A percentile compares a stretch with the other conserved stretches of the same genome.
Conservation (phyloP, 2,888 invertebrate genomes). For the Pammene fasciana region DNA sequence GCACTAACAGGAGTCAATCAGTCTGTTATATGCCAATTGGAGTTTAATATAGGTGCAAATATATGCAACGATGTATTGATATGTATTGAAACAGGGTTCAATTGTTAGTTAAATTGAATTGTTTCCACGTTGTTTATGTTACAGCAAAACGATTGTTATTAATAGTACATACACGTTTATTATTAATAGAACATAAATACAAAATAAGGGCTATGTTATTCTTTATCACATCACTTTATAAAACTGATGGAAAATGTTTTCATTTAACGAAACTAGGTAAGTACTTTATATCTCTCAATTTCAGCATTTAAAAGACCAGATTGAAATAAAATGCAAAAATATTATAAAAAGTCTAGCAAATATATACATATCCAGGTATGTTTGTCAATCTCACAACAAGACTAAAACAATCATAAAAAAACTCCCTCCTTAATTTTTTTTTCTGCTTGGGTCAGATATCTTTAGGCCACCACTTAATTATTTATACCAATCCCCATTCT, state of each 20-base stretch:
- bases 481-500: no score
- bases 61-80: conserved; percentile 8
- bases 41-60: conserved; percentile 11
- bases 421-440: no score
- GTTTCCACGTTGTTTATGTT: conserved; percentile 1
- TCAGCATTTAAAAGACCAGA: no score
- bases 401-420: no score
- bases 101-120: conserved; percentile 6
- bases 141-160: conserved; percentile 1
- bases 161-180: not conserved
- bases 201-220: not conserved
- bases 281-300: no score
- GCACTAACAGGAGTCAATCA: conserved; percentile 17
- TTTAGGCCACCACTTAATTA: no score
- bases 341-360: no score
- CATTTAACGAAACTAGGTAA: no score
- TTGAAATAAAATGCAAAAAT: no score
- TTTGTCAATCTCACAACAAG: no score
- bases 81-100: conserved; percentile 11
- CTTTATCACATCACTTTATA: conserved; percentile 19
- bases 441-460: no score
- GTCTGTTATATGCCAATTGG: conserved; percentile 8
- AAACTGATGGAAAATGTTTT: not conserved
- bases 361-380: no score
- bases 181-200: not conserved